A percentile compares a stretch with the other conserved stretches of the same genome.
Conservation (phyloP, 2,113 vertebrate genomes). For the Lophura nycthemera region DNA sequence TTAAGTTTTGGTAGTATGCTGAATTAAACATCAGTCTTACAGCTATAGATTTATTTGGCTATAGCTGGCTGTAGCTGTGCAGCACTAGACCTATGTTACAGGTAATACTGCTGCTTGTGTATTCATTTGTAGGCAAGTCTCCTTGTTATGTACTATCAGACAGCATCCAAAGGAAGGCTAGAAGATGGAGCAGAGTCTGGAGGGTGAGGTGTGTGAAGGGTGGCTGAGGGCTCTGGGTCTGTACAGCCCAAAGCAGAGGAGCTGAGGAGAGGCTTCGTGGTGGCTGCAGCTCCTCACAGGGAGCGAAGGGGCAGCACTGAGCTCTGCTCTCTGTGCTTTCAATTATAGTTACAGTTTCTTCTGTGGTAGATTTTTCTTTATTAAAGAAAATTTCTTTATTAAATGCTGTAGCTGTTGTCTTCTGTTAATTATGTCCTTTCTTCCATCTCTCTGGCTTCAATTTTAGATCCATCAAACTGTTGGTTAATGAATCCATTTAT, state of each 20-base stretch:
- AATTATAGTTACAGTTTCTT: constrained; percentile 29
- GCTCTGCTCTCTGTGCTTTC: not conserved
- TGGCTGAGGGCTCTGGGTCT: too few species aligned
- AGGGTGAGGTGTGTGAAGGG: too few species aligned
- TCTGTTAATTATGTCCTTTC: constrained; percentile 14
- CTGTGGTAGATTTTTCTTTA: not conserved
- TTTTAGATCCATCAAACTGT: not conserved
- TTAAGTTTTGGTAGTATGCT: not conserved
- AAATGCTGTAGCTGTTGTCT: not conserved
- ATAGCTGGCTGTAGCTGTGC: not conserved
- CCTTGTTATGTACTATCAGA: not conserved
- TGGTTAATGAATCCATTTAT: not conserved
- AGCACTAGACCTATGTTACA: not conserved
- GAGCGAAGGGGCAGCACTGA: too few species aligned
- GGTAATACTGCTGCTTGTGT: not conserved
- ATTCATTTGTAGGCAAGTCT: not conserved
- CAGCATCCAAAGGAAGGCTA: not conserved
- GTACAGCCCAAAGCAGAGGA: too few species aligned
- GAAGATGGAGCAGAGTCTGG: not conserved
- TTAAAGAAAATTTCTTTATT: too few species aligned
- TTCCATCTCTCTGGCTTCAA: not conserved
- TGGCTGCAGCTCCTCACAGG: too few species aligned
- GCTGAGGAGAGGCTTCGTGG: too few species aligned
- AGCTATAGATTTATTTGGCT: not conserved
- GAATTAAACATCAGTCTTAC: not conserved